Evolutionary conservation across 2,113 vertebrate species (phyloP), one percentile per base, ranked within the genome.

Genomic region (Sisor rabdophorus): DNA sequence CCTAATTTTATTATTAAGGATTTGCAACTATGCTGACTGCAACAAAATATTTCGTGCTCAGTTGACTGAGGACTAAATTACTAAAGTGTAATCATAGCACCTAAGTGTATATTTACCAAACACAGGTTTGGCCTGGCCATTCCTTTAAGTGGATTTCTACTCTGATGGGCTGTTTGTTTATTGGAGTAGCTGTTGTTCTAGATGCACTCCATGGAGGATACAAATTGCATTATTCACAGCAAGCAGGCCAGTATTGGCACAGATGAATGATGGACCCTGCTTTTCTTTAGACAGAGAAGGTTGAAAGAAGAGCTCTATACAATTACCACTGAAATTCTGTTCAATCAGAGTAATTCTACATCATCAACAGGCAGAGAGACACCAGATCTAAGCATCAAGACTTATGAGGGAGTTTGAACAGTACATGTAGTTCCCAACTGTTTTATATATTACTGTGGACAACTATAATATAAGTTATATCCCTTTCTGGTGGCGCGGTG

Each of bases 141-240:
- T 86, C 84, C 85, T 84, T 77, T 89, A 91, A 92, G 87, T 90
- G 87, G 84, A 89, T 89, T 89, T 89, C 84, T 82, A 84, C 89
- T 83, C 86, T 76, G 83, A 89, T 88, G 80, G 84, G 83, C 85
- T 87, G 87, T 90, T 89, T 89, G 88, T 91, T 90, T 91, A 91
- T 88, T 87, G 83, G 85, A 90, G 87, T 86, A 84, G 85, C 87
- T 87, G 88, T 90, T 91, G 89, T 89, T 89, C 86, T 90, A 88
- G 89, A 91, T 90, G 87, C 86, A 87, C 89, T 91, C 90, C 90
- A 90, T 87, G 87, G 89, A 90, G 88, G 87, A 91, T 91, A 91
- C 91, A 91, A 90, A 92, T 91, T 91, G 87, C 87, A 92, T 92
- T 91, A 92, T 92, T 91, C 90, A 91, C 87, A 85, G 88, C 84